Evolutionary conservation across 2,888 invertebrate species (phyloP).

Genomic region (Ichneumoninae sp.): DNA sequence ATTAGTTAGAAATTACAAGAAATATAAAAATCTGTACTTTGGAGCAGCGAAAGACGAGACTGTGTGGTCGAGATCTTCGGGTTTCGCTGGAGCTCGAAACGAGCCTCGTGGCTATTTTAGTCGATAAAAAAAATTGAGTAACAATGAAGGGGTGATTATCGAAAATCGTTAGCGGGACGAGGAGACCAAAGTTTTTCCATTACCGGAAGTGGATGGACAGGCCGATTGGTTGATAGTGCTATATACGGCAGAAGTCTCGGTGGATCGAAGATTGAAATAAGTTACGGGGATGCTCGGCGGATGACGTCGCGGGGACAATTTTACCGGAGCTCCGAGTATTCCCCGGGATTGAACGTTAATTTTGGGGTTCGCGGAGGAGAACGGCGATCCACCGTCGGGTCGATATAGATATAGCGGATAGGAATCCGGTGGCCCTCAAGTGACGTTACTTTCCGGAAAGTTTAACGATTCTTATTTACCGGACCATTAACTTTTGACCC

Average conservation of each 20-base stretch:
- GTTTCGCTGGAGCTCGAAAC: neutral
- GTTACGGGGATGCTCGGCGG: neutral
- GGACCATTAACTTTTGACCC: constrained; percentile 68
- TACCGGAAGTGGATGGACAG: constrained; percentile 2
- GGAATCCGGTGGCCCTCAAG: constrained; percentile 4
- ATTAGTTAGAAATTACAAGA: too few species aligned
- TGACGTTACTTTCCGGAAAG: constrained; percentile 25
- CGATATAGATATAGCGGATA: neutral
- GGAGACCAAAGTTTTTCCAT: constrained; percentile 27
- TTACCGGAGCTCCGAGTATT: constrained; percentile 18
- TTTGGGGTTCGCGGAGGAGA: neutral
- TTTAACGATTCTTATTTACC: constrained; percentile 67
- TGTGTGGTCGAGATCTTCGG: neutral
- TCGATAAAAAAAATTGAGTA: neutral
- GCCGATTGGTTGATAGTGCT: neutral
- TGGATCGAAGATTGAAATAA: neutral
- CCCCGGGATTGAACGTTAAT: constrained; percentile 29
- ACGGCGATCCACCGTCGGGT: neutral
- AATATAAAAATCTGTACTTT: too few species aligned
- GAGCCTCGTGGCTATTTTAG: neutral
- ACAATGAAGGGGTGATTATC: constrained; percentile 7
- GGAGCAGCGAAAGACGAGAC: too few species aligned
- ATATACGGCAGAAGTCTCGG: neutral
- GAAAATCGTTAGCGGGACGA: neutral
- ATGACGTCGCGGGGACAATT: constrained; percentile 10